Evolutionary conservation across 2,888 invertebrate genomes (phyloP), one percentile per base, ranked within the genome.

Genomic region (Caenorhabditis virilis): DNA sequence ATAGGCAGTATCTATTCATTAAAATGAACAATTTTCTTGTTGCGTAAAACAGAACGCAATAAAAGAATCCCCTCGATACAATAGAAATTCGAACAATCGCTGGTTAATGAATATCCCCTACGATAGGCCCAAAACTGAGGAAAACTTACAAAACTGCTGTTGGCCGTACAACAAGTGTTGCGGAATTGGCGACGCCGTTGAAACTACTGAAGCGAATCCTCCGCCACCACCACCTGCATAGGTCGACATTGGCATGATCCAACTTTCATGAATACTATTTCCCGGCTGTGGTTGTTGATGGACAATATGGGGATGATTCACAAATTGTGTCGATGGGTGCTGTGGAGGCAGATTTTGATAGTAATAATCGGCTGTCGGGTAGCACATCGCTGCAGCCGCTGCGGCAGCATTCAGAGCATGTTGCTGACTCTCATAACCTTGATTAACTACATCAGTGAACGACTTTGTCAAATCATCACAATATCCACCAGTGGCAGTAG

Each of bases 171-270:
- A 39, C 15, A 62, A 35, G 16, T 62, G 61, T 23, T 22, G 33
- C 16, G 54, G 46, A 25, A 55, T 30, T 18, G 62, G 52, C 20
- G 56, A 52, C 16, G 39, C 49, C 13, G 56, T 13, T 4, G 56
- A 36, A 11, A 57, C 56, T 7, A 42, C 56, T 5, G 55, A 18
- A 7, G 36, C 11, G n/a, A 36, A 36, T n/a, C 15, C 36, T n/a
- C n/a, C n/a, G 20, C 16, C 41, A 13, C 35, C 38, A 36, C 52
- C 52, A 27, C 35, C 35, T 16, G 42, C 39, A 45, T 62, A 56
- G 6, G 62, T 35, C n/a, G 30, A 50, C 61, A 61, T 61, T 45
- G 50, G 62, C 52, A 62, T 56, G 13, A 57, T 41, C 62, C 61
- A 61, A 38, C 39, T n/a, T 18, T 53, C 60, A n/a, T 43, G 20